Evolutionary conservation across 2,888 invertebrate genomes (phyloP).

Genomic region (Thumatha senex): DNA sequence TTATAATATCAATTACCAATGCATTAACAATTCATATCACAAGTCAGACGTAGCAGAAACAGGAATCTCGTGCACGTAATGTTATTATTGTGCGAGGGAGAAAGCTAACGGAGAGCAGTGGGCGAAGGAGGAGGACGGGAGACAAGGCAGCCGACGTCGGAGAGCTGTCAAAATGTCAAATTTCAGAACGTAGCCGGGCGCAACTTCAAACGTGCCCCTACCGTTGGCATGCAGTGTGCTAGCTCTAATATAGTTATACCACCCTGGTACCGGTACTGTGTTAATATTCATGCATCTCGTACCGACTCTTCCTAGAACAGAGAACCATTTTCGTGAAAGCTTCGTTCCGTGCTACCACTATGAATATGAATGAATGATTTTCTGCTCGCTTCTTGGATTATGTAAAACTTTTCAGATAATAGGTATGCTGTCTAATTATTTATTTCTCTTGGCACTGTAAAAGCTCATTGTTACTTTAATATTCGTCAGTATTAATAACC

Average conservation of each 20-base stretch:
- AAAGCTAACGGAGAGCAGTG: constrained; percentile 38
- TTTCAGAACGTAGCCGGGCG: constrained; percentile 80
- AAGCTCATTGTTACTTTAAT: background rate
- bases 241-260: constrained; percentile 79
- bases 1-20: constrained; percentile 83
- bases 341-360: constrained; percentile 63
- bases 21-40: constrained; percentile 83
- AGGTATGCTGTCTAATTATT: constrained; percentile 31
- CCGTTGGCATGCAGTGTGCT: constrained; percentile 72
- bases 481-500: too few species aligned
- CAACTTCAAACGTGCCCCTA: constrained; percentile 82
- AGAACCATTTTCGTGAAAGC: constrained; percentile 80
- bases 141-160: constrained; percentile 76
- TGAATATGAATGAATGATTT: constrained; percentile 81
- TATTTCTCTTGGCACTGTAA: constrained; percentile 14
- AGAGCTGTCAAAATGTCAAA: constrained; percentile 84
- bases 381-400: constrained; percentile 72
- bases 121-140: constrained; percentile 50
- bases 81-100: constrained; percentile 70
- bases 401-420: constrained; percentile 53
- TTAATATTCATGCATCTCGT: constrained; percentile 83
- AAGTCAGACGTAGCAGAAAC: constrained; percentile 80
- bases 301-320: constrained; percentile 67
- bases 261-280: constrained; percentile 67
- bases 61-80: constrained; percentile 76